Conservation (phyloP, 2,888 invertebrate species). For the Trachelus iudaicus region DNA sequence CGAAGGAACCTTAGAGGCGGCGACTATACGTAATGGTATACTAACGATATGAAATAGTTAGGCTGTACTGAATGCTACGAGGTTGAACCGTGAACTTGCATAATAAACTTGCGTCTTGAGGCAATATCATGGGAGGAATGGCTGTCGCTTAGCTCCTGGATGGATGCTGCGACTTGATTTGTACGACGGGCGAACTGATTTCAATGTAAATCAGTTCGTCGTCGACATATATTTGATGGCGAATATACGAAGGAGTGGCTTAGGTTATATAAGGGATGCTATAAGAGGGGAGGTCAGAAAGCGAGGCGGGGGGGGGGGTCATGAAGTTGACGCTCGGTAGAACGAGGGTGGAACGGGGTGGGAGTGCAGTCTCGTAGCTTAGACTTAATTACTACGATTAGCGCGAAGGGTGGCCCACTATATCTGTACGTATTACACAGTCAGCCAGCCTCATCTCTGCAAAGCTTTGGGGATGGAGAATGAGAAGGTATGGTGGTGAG, state of each 20-base stretch:
- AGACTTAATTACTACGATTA: slow-evolving; percentile 58
- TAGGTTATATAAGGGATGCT: slow-evolving; percentile 11
- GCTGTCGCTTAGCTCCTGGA: neutral
- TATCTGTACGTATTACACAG: slow-evolving; percentile 37
- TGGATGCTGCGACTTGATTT: neutral
- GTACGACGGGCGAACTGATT: slow-evolving; percentile 28
- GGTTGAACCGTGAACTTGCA: neutral
- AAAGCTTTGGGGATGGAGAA: neutral
- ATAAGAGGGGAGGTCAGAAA: slow-evolving; percentile 4
- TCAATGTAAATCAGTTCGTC: slow-evolving; percentile 51
- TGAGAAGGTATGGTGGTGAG: slow-evolving; percentile 8
- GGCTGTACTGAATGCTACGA: neutral
- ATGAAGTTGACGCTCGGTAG: slow-evolving; percentile 6
- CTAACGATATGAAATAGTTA: neutral
- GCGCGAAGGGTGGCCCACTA: slow-evolving; percentile 42
- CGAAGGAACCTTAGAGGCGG: neutral
- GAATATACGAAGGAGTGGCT: slow-evolving; percentile 21
- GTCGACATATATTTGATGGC: slow-evolving; percentile 38
- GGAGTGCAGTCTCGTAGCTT: slow-evolving; percentile 43
- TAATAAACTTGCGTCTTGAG: neutral
- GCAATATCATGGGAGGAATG: neutral
- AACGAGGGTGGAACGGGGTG: slow-evolving; percentile 7
- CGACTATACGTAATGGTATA: neutral
- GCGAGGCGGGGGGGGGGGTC: neutral
- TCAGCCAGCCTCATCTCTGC: slow-evolving; percentile 27